Evolutionary conservation across 1,140 invertebrate genomes (phyloP).

Genomic region (Drosophila carrolli): DNA sequence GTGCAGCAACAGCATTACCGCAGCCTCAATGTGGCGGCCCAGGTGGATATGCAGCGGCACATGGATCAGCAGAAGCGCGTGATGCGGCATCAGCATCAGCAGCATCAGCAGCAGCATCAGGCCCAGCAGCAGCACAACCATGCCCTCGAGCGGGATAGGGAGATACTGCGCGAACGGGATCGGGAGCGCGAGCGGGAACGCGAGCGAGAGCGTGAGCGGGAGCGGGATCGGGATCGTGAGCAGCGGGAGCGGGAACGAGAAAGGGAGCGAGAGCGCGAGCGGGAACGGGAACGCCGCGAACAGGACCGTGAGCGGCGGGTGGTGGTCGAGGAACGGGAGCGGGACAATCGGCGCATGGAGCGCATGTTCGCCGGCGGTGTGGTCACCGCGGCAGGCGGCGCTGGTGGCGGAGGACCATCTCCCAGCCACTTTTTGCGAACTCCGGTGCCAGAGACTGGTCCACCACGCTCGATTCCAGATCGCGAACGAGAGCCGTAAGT

Average conservation of each 20-base stretch:
- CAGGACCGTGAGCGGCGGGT: constrained; percentile 58
- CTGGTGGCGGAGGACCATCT: constrained; percentile 39
- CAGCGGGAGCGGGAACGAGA: constrained; percentile 76
- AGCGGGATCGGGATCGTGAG: constrained; percentile 80
- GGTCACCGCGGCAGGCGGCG: constrained; percentile 27
- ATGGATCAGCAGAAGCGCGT: constrained; percentile 72
- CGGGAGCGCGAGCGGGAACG: constrained; percentile 77
- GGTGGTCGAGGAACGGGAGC: constrained; percentile 74
- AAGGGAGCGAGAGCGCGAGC: constrained; percentile 67
- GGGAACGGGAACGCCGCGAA: constrained; percentile 83
- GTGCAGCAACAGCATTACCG: constrained; percentile 68
- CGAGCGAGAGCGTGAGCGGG: constrained; percentile 65
- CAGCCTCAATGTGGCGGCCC: constrained; percentile 49
- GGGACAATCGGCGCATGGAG: constrained; percentile 72
- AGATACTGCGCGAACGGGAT: constrained; percentile 61
- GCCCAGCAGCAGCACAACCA: constrained; percentile 54
- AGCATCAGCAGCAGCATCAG: constrained; percentile 38
- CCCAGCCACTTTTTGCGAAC: constrained; percentile 68
- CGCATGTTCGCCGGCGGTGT: constrained; percentile 62
- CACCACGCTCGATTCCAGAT: constrained; percentile 79
- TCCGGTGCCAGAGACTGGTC: constrained; percentile 63
- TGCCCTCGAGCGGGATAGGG: constrained; percentile 63
- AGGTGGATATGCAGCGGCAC: constrained; percentile 63
- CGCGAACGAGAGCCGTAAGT: constrained; percentile 81
- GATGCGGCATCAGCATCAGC: constrained; percentile 50